These are phyloP conservation scores for Bombus pascuorum DNA, from an alignment of 1,140 invertebrate species.

Conservation along the genomic window DNA sequence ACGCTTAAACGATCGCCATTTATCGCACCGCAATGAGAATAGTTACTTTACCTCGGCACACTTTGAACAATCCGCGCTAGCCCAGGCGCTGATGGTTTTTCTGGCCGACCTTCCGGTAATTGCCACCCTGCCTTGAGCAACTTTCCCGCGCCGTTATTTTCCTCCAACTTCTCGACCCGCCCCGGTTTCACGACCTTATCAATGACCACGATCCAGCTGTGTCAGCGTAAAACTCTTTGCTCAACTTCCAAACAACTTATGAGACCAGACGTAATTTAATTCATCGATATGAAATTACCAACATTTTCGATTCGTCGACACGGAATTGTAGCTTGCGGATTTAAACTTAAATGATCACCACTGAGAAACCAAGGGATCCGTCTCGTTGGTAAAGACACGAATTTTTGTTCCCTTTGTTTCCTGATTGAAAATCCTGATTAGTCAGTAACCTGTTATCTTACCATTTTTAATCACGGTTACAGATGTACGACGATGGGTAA, in stretches of 20 bases:
- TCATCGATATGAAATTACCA: not conserved
- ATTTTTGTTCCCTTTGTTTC: not conserved
- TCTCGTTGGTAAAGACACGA: not conserved
- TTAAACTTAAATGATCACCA: no score
- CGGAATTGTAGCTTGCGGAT: no score
- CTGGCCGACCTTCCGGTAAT: constrained; percentile 28
- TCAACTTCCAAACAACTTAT: constrained; percentile 23
- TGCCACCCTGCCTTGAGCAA: constrained; percentile 21
- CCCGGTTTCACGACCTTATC: constrained; percentile 13
- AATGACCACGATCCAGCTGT: not conserved
- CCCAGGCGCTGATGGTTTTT: constrained; percentile 29
- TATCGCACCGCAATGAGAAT: constrained; percentile 64
- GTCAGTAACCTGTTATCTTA: not conserved
- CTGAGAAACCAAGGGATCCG: rapidly evolving
- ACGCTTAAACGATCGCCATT: constrained; percentile 67
- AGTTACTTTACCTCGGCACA: constrained; percentile 56
- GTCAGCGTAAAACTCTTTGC: not conserved
- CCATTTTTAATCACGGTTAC: not conserved
- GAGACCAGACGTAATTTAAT: not conserved
- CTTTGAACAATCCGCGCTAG: constrained; percentile 57
- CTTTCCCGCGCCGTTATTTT: constrained; percentile 37
- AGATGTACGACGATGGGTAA: not conserved
- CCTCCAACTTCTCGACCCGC: not conserved
- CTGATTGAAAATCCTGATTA: not conserved
- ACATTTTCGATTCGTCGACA: not conserved